phyloP scores from a whole-genome alignment of 2,797 vertebrate genomes.

The Echiichthys vipera region DNA sequence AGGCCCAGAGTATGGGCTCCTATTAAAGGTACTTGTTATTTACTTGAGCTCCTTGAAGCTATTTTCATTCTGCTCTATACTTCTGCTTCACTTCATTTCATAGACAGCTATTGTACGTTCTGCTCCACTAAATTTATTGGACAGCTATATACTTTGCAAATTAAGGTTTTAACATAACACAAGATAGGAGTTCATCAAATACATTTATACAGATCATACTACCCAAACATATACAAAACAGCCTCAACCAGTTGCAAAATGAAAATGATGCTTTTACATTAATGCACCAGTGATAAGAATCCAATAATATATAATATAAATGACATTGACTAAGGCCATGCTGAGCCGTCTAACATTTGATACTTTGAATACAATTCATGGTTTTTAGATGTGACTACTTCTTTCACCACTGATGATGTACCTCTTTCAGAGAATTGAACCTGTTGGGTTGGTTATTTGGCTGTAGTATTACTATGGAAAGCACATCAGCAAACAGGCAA shows the following conservation, averaged over 20 bases:
- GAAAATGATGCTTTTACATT: background rate
- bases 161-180: background rate
- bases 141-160: background rate
- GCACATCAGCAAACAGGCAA: background rate
- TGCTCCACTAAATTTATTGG: background rate
- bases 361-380: background rate
- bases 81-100: background rate
- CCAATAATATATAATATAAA: background rate
- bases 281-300: no score
- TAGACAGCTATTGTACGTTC: background rate
- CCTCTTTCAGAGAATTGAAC: background rate
- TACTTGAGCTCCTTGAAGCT: background rate
- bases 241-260: background rate
- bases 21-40: background rate
- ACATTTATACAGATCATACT: background rate
- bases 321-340: background rate
- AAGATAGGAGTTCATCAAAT: background rate
- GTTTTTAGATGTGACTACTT: background rate
- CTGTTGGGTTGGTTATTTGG: background rate
- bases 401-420: background rate
- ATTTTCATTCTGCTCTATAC: background rate
- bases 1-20: background rate
- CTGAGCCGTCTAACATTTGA: background rate
- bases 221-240: background rate
- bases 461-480: background rate